Percentiles rank a stretch among this genome's conserved stretches.
These are phyloP conservation scores for Patella pellucida DNA, from an alignment of 2,888 invertebrate species.

Conservation along the genomic window DNA sequence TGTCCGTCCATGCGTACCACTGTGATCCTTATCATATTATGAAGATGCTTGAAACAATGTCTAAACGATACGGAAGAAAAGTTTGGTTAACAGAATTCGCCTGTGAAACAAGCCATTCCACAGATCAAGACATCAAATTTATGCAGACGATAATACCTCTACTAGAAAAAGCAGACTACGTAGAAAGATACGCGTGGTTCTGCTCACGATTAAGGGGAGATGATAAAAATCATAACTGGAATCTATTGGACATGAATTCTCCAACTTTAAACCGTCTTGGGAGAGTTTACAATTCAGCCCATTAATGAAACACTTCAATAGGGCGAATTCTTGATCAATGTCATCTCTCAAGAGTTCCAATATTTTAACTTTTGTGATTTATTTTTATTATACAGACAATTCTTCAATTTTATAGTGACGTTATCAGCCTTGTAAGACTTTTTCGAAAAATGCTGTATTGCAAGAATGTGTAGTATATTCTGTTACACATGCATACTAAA, in stretches of 20 bases:
- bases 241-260: conserved; percentile 28
- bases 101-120: conserved; percentile 32
- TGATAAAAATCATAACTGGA: conserved; percentile 21
- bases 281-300: conserved; percentile 35
- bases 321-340: no score
- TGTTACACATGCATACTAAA: no score
- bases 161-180: conserved; percentile 34
- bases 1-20: conserved; percentile 46
- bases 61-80: conserved; percentile 36
- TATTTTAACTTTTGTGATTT: no score
- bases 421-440: no score
- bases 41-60: conserved; percentile 31
- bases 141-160: conserved; percentile 38
- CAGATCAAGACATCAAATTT: conserved; percentile 29
- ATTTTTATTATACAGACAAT: no score
- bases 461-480: no score
- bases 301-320: background rate
- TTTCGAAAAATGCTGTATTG: no score
- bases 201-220: conserved; percentile 21
- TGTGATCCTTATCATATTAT: conserved; percentile 39
- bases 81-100: conserved; percentile 48
- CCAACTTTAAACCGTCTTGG: conserved; percentile 31
- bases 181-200: conserved; percentile 41
- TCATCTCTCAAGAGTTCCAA: no score
- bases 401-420: no score